phyloP scores from a whole-genome alignment of 2,888 invertebrate species.

The Sesamia inferens region DNA sequence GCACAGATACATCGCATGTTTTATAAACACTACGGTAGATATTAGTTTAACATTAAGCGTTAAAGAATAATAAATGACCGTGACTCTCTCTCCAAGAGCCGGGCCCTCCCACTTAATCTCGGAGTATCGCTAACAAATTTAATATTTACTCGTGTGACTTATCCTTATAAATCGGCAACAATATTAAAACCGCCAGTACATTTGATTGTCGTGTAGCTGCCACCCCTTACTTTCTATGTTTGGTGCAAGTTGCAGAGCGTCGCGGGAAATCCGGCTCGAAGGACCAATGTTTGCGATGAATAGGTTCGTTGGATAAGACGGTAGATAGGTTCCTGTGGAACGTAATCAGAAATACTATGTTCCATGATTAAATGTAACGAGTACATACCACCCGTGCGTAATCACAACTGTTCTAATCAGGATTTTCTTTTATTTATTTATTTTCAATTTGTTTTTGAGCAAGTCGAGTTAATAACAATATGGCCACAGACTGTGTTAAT shows the following conservation, averaged over 20 bases:
- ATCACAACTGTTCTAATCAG: neutral
- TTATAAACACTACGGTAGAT: constrained; percentile 12
- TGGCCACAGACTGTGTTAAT: too few relatives aligned
- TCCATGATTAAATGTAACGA: neutral
- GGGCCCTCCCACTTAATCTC: constrained; percentile 87
- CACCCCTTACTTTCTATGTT: constrained; percentile 76
- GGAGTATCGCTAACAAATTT: constrained; percentile 89
- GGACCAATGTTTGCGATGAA: neutral
- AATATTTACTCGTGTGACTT: constrained; percentile 89
- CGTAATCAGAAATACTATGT: neutral
- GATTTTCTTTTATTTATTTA: neutral
- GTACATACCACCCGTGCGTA: neutral
- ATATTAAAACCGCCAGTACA: constrained; percentile 89
- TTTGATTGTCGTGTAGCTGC: constrained; percentile 83
- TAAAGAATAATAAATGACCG: constrained; percentile 51
- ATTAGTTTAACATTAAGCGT: constrained; percentile 32
- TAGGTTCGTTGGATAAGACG: neutral
- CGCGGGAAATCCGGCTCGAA: constrained; percentile 15
- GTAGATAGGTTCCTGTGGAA: neutral
- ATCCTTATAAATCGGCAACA: constrained; percentile 90
- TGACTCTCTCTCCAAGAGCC: constrained; percentile 52
- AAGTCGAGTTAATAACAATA: too few relatives aligned
- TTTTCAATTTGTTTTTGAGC: too few relatives aligned
- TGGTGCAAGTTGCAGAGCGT: constrained; percentile 65
- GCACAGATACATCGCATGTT: neutral